phyloP scores from a whole-genome alignment of 2,888 invertebrate genomes.

The Ptilodon capucinus region DNA sequence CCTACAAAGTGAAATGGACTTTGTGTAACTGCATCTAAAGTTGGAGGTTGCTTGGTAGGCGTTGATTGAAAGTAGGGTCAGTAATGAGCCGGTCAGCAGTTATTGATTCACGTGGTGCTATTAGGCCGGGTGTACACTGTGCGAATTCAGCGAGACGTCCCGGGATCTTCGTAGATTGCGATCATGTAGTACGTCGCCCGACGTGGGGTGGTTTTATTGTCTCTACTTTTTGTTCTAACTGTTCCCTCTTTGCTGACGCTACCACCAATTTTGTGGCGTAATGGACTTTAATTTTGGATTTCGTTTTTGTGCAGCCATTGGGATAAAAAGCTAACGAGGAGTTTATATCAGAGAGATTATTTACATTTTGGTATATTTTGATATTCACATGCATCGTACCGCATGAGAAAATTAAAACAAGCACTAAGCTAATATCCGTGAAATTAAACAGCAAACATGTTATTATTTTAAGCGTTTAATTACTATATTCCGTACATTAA shows the following conservation, averaged over 20 bases:
- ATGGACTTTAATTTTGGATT: background rate
- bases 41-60: slow-evolving; percentile 27
- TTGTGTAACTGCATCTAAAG: slow-evolving; percentile 27
- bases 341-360: background rate
- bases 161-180: slow-evolving; percentile 30
- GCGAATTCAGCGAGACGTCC: slow-evolving; percentile 43
- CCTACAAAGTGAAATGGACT: slow-evolving; percentile 24
- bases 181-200: slow-evolving; percentile 29
- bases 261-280: slow-evolving; percentile 18
- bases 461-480: slow-evolving; percentile 11
- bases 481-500: slow-evolving; percentile 8
- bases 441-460: background rate
- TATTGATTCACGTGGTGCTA: slow-evolving; percentile 76
- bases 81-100: slow-evolving; percentile 79
- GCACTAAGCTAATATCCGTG: background rate
- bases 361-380: background rate
- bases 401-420: background rate
- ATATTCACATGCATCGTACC: background rate
- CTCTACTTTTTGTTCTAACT: slow-evolving; percentile 32
- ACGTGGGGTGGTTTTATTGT: slow-evolving; percentile 27
- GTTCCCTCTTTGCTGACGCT: slow-evolving; percentile 16
- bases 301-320: background rate
- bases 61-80: slow-evolving; percentile 69
- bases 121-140: slow-evolving; percentile 48
- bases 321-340: background rate